Evolutionary conservation across 2,113 vertebrate species (phyloP).

Genomic region (Sprattus sprattus): DNA sequence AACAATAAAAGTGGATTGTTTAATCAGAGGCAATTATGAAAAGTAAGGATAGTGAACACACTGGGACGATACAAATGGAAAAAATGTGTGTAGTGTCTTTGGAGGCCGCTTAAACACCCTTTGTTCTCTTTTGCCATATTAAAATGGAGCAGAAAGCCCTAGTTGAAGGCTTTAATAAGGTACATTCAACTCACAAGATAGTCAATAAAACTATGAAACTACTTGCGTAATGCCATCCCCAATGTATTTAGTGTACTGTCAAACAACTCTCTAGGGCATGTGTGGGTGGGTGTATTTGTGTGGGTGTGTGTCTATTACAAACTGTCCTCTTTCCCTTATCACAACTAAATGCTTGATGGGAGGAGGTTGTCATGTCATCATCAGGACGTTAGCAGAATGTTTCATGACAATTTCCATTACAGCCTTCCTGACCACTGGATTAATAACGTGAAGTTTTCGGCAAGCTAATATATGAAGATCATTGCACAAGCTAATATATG

Average conservation of each 20-base stretch:
- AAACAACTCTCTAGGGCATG: not conserved
- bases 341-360: not conserved
- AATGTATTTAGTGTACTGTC: not conserved
- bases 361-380: not conserved
- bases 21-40: not conserved
- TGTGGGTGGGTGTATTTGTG: not conserved
- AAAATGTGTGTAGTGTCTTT: not conserved
- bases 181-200: not conserved
- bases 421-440: not conserved
- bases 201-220: not conserved
- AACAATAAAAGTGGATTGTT: not conserved
- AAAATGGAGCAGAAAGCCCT: no score
- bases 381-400: not conserved
- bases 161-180: not conserved
- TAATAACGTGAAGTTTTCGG: not conserved
- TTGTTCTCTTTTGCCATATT: not conserved
- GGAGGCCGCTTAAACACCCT: not conserved
- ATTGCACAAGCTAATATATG: not conserved
- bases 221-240: not conserved
- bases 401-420: not conserved
- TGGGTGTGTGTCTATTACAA: not conserved
- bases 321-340: not conserved
- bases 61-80: not conserved
- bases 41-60: not conserved
- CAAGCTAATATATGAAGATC: not conserved